Conservation (phyloP, 2,113 vertebrate species). For the Tetrax tetrax region DNA sequence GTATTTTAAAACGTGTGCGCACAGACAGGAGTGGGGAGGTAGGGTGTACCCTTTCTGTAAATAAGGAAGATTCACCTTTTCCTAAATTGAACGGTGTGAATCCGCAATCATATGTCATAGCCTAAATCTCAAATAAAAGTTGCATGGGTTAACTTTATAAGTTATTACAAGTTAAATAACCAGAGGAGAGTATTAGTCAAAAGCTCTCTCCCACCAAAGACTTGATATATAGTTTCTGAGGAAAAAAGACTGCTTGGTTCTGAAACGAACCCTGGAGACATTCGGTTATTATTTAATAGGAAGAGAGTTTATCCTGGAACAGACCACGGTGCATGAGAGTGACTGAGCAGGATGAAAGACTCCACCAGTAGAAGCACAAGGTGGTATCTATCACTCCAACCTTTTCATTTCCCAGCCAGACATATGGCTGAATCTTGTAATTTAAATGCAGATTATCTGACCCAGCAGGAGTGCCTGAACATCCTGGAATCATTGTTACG, state of each 20-base stretch:
- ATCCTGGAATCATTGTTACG: conserved; percentile 14
- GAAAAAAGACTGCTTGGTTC: not conserved
- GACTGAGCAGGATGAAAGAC: conserved; percentile 48
- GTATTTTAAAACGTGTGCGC: not conserved
- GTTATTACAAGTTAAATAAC: conserved; percentile 37
- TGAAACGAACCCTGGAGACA: conserved; percentile 38
- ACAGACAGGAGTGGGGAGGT: not conserved
- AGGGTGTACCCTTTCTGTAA: not conserved
- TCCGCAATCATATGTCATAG: not conserved
- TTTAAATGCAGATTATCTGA: conserved; percentile 64
- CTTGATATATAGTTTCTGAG: conserved; percentile 7
- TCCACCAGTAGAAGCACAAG: conserved; percentile 28
- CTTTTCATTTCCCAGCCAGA: conserved; percentile 59
- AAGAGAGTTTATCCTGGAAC: conserved; percentile 45
- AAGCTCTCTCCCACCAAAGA: conserved; percentile 14
- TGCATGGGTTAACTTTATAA: not conserved
- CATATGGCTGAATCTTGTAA: conserved; percentile 50
- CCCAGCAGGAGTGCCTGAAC: conserved; percentile 47
- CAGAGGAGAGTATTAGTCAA: conserved; percentile 34
- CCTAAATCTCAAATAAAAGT: conserved; percentile 20
- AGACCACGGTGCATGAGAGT: conserved; percentile 7
- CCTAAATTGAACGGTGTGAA: not conserved
- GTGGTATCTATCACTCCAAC: conserved; percentile 61
- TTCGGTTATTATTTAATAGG: conserved; percentile 39
- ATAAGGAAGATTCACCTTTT: not conserved